Percentiles rank a stretch among this genome's conserved stretches.
Evolutionary conservation across 2,113 vertebrate species (phyloP).

Genomic region (Charadrius vociferus): DNA sequence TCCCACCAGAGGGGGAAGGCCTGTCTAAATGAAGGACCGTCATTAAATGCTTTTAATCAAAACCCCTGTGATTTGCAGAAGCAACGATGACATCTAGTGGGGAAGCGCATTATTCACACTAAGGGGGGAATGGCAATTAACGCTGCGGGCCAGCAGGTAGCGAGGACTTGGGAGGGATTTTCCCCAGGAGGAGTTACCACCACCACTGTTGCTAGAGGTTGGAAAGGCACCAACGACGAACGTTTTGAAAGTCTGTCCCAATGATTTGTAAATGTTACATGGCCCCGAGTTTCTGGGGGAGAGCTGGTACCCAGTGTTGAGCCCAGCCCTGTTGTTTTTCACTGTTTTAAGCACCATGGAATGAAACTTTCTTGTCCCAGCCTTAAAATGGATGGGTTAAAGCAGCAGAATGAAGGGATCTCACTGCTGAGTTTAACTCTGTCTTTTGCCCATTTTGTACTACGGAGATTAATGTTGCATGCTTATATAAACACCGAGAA

Average conservation of each 20-base stretch:
- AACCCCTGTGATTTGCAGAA: neutral
- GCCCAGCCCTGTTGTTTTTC: neutral
- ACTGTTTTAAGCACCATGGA: neutral
- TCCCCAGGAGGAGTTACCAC: neutral
- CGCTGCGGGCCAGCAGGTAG: neutral
- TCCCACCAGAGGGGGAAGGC: fast-evolving
- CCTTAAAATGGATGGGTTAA: neutral
- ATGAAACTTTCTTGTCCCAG: neutral
- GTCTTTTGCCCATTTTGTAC: neutral
- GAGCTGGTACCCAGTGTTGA: neutral
- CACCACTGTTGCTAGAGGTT: fast-evolving
- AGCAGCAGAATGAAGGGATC: neutral
- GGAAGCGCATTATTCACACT: neutral
- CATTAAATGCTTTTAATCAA: neutral
- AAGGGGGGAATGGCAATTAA: fast-evolving
- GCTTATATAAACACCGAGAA: neutral
- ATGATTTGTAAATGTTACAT: fast-evolving
- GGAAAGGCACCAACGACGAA: neutral
- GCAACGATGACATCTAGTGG: conserved; percentile 59
- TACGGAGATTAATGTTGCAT: neutral
- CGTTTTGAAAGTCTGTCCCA: neutral
- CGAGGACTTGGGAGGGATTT: fast-evolving
- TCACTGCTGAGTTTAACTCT: neutral
- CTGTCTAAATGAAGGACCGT: neutral
- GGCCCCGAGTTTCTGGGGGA: neutral